phyloP scores from a whole-genome alignment of 2,888 invertebrate species.

The Gandaritis pyraliata region DNA sequence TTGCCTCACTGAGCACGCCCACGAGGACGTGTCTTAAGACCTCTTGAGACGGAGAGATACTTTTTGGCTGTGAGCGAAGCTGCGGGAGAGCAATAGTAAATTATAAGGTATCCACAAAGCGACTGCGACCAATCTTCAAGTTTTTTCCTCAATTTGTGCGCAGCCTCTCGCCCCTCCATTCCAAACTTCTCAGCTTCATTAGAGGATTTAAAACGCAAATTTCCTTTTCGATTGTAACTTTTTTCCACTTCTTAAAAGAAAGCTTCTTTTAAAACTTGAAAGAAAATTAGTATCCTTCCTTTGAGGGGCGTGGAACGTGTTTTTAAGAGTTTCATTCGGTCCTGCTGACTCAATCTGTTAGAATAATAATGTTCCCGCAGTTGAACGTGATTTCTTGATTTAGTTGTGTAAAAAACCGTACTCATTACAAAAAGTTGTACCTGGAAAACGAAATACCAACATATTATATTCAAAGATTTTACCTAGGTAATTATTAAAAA shows the following conservation, averaged over 20 bases:
- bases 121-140: slow-evolving; percentile 43
- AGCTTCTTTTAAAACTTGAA: slow-evolving; percentile 81
- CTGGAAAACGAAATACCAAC: no score
- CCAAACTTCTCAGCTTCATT: slow-evolving; percentile 83
- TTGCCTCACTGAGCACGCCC: no score
- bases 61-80: background rate
- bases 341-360: slow-evolving; percentile 71
- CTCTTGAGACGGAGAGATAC: no score
- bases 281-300: slow-evolving; percentile 83
- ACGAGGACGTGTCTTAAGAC: no score
- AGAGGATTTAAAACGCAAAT: slow-evolving; percentile 85
- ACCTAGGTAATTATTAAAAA: background rate
- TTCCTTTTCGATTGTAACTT: slow-evolving; percentile 84
- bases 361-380: slow-evolving; percentile 71
- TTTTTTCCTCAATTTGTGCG: slow-evolving; percentile 78
- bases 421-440: background rate
- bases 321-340: slow-evolving; percentile 76
- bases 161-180: slow-evolving; percentile 82
- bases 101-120: slow-evolving; percentile 24
- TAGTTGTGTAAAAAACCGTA: background rate
- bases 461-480: no score
- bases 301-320: slow-evolving; percentile 75
- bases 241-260: slow-evolving; percentile 82
- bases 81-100: background rate
- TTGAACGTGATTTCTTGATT: slow-evolving; percentile 41